Conservation (phyloP, 37 sponge, comb jelly and placozoan species). For the Beroe forskalii region DNA sequence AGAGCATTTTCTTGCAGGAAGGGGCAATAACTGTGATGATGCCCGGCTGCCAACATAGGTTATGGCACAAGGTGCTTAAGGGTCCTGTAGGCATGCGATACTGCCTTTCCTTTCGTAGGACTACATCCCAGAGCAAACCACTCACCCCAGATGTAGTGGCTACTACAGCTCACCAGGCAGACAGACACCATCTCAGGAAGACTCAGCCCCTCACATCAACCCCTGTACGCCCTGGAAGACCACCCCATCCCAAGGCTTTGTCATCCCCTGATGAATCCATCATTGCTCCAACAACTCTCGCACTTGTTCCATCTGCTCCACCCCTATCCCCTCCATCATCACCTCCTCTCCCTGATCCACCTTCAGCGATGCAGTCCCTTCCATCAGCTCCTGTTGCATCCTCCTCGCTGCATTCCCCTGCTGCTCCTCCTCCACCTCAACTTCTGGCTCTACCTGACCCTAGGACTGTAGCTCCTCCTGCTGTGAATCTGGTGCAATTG, state of each 20-base stretch:
- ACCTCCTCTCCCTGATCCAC: not conserved
- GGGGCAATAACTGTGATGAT: not conserved
- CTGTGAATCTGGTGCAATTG: too few species aligned
- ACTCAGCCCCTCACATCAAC: not conserved
- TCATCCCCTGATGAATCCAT: not conserved
- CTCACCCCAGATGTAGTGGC: not conserved
- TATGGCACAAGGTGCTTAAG: not conserved
- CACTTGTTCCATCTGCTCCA: not conserved
- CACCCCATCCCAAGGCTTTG: not conserved
- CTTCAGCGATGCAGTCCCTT: too few species aligned
- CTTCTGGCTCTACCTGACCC: not conserved
- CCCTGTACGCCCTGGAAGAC: not conserved
- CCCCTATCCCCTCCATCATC: not conserved
- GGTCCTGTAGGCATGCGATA: not conserved
- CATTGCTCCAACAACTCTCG: not conserved
- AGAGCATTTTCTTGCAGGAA: not conserved
- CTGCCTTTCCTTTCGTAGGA: not conserved
- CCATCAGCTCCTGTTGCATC: not conserved
- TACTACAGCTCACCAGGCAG: not conserved
- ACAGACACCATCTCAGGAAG: not conserved
- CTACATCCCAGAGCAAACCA: not conserved
- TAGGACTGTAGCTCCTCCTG: not conserved
- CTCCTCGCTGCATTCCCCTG: not conserved
- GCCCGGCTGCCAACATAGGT: not conserved
- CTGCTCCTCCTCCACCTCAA: not conserved